Percentiles rank a stretch among this genome's conserved stretches.
phyloP scores from a whole-genome alignment of 2,113 vertebrate species.

The Mus pahari region DNA sequence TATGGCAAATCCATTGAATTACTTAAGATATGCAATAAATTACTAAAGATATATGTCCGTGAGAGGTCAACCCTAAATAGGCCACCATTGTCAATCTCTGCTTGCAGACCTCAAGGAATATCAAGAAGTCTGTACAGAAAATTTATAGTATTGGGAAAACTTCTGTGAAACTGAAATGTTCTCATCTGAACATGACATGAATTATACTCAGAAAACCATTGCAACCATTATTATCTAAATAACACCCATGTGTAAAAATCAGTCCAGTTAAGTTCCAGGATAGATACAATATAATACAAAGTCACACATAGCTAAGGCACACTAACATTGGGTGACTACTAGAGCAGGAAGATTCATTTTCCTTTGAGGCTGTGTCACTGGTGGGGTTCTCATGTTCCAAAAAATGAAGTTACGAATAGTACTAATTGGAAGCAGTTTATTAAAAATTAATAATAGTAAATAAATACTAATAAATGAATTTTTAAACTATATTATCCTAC shows the following conservation, averaged over 20 bases:
- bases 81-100: not conserved
- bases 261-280: not conserved
- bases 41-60: too few relatives aligned
- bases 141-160: not conserved
- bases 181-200: not conserved
- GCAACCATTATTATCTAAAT: not conserved
- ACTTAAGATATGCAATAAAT: too few relatives aligned
- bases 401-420: not conserved
- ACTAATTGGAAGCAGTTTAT: not conserved
- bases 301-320: too few relatives aligned
- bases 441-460: not conserved
- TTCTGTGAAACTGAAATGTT: not conserved
- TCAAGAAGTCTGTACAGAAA: not conserved
- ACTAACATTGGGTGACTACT: not conserved
- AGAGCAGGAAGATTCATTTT: not conserved
- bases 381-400: not conserved
- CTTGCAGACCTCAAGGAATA: not conserved
- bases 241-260: not conserved
- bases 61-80: not conserved
- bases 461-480: not conserved
- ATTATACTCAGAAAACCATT: not conserved
- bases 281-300: not conserved
- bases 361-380: not conserved
- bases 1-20: not conserved
- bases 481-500: not conserved